Evolutionary conservation across 2,797 vertebrate species (phyloP).

Genomic region (Galago senegalensis): DNA sequence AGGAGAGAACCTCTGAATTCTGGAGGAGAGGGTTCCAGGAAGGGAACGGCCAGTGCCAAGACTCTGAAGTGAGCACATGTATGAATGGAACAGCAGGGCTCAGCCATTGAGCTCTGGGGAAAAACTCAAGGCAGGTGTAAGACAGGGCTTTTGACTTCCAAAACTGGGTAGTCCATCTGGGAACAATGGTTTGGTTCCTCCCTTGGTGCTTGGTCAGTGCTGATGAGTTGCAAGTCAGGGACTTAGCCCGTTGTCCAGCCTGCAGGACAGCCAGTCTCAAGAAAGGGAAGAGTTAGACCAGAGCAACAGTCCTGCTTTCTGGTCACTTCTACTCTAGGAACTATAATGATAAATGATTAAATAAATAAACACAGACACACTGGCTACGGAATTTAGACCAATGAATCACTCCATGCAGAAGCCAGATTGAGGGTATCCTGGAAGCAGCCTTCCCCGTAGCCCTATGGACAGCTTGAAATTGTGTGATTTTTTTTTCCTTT

Average conservation of each 20-base stretch:
- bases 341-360: background rate
- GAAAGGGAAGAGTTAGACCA: background rate
- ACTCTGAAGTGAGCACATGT: accelerated
- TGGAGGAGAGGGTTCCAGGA: background rate
- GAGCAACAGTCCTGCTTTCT: background rate
- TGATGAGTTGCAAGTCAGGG: too few relatives aligned
- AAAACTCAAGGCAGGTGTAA: background rate
- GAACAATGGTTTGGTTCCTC: accelerated
- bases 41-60: background rate
- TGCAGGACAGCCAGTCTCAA: background rate
- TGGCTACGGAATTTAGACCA: background rate
- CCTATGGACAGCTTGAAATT: background rate
- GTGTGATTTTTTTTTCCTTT: background rate
- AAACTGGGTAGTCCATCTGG: accelerated
- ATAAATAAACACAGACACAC: background rate
- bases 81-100: background rate
- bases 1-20: background rate
- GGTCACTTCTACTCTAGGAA: background rate
- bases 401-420: accelerated
- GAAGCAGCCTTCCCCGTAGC: background rate
- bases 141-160: too few relatives aligned
- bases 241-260: accelerated
- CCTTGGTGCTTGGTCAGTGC: background rate
- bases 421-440: accelerated
- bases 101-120: background rate